Evolutionary conservation across 1,140 invertebrate genomes (phyloP), one percentile per base, ranked within the genome.

Genomic region (Ganaspis sp.): DNA sequence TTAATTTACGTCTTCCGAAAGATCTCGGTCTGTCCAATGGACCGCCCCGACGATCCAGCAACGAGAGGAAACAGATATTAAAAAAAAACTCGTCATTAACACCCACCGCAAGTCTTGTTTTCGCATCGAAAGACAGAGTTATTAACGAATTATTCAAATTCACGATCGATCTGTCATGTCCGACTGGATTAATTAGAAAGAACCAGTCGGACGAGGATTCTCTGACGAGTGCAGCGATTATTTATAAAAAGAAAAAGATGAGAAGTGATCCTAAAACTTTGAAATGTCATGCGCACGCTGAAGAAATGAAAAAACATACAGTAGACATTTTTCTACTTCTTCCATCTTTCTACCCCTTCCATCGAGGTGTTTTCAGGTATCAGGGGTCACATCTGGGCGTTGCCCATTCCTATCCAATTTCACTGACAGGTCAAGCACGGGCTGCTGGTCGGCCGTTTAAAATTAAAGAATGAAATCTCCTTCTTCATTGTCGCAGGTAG

Each of bases 371-470:
- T 82, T 70, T 69, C 77, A 72, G n/a, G 80, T 78, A 85, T 69
- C 77, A 80, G 72, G 69, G 81, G 81, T 81, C 83, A 78, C 73
- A 81, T 84, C 76, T 83, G 81, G 85, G 86, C 86, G 86, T 86
- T 84, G 87, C 83, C 86, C 84, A 83, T 87, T 81, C 85, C 87
- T 85, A 88, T 87, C 83, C 83, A 73, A 88, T 87, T 87, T 87
- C 85, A 76, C 77, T 78, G 82, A 80, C 83, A 85, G 81, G 83
- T 85, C 84, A 80, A 53, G 70, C 79, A 81, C 86, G 54, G 77
- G 74, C 75, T 64, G 71, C 75, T 73, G 84, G 79, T 74, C 74
- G 72, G 75, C 29, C n/a, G 58, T 38, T 21, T 38, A 74, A 64
- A 42, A 69, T 38, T 49, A 45, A 72, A 29, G 70, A 75, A 45